Percentiles rank a stretch among this genome's conserved stretches.
Evolutionary conservation across 1,140 invertebrate genomes (phyloP).

Genomic region (Drosophila prosaltans): DNA sequence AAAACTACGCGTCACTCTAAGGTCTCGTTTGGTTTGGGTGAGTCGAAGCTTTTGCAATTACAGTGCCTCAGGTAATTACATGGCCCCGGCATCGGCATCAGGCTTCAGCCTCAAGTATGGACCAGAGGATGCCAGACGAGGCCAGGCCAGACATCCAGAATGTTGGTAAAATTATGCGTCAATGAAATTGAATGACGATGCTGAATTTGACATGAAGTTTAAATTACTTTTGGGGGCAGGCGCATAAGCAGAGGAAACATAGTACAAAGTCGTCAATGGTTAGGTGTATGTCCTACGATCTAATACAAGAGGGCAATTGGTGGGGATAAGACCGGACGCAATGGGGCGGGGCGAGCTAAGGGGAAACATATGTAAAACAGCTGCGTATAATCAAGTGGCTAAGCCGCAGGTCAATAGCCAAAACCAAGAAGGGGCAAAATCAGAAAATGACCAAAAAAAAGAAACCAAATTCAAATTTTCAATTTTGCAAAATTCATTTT

Average conservation of each 20-base stretch:
- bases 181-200: slow-evolving; percentile 76
- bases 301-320: background rate
- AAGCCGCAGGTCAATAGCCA: slow-evolving; percentile 58
- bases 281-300: background rate
- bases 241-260: slow-evolving; percentile 14
- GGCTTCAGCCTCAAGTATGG: slow-evolving; percentile 51
- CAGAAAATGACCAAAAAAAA: no score
- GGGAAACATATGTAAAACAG: slow-evolving; percentile 26
- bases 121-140: background rate
- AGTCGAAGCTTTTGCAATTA: slow-evolving; percentile 63
- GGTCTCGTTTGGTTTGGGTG: slow-evolving; percentile 1
- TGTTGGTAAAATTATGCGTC: slow-evolving; percentile 70
- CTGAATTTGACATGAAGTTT: slow-evolving; percentile 82
- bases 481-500: slow-evolving; percentile 72
- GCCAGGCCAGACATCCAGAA: slow-evolving; percentile 6
- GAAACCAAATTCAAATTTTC: slow-evolving; percentile 62
- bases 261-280: background rate
- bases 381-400: slow-evolving; percentile 71
- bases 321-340: background rate
- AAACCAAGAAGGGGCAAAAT: slow-evolving; percentile 61
- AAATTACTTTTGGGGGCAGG: slow-evolving; percentile 67
- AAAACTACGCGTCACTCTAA: slow-evolving; percentile 61
- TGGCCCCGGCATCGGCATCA: slow-evolving; percentile 38
- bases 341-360: slow-evolving; percentile 1
- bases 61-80: slow-evolving; percentile 76